phyloP scores from a whole-genome alignment of 2,113 vertebrate species.

The Melozone crissalis region DNA sequence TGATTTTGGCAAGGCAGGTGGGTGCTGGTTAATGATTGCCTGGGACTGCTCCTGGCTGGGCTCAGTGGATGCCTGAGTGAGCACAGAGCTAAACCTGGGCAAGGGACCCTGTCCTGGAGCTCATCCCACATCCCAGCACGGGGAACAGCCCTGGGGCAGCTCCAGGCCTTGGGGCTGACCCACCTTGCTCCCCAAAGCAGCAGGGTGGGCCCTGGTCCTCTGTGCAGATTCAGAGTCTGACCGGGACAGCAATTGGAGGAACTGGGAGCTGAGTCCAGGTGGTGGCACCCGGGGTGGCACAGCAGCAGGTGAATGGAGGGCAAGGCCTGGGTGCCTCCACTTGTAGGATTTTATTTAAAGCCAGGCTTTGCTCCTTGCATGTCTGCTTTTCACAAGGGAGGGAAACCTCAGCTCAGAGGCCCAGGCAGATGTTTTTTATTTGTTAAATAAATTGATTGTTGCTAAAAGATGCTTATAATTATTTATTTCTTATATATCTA shows the following conservation, averaged over 20 bases:
- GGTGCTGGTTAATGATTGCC: constrained; percentile 31
- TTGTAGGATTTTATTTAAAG: not conserved
- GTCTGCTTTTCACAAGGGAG: not conserved
- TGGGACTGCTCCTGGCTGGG: not conserved
- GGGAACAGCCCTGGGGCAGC: fast-evolving
- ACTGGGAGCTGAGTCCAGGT: not conserved
- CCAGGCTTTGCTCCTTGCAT: not conserved
- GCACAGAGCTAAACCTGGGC: not conserved
- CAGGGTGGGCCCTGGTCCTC: not conserved
- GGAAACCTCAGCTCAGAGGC: not conserved
- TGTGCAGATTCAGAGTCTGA: not conserved
- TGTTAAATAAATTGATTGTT: not conserved
- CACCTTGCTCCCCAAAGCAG: fast-evolving
- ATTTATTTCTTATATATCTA: not conserved
- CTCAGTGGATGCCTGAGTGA: not conserved
- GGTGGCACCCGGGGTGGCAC: not conserved
- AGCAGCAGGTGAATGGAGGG: not conserved
- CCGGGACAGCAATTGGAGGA: not conserved
- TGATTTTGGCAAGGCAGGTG: not conserved
- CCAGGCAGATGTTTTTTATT: not conserved
- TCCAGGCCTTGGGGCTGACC: fast-evolving
- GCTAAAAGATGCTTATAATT: not conserved
- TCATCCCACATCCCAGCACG: not conserved
- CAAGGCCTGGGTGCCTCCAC: fast-evolving
- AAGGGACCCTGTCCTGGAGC: fast-evolving